Evolutionary conservation across 2,888 invertebrate species (phyloP).

Genomic region (Sarcophaga caerulescens): DNA sequence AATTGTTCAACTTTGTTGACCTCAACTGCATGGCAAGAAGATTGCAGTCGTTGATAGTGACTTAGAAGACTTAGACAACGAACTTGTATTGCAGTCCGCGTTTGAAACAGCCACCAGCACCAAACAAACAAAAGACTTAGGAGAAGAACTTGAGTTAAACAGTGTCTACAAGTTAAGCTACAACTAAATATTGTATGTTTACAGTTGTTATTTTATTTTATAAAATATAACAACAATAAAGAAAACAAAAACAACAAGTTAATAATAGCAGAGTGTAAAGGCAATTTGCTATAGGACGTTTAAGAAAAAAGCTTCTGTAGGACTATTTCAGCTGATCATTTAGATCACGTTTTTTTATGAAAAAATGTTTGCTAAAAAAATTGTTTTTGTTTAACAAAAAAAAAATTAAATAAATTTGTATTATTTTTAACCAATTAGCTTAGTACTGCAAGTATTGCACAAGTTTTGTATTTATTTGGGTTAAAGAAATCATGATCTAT

Average conservation of each 20-base stretch:
- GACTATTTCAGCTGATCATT: conserved; percentile 36
- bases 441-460: conserved; percentile 30
- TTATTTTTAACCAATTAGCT: conserved; percentile 59
- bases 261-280: conserved; percentile 43
- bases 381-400: not conserved
- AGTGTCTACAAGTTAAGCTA: conserved; percentile 27
- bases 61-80: conserved; percentile 13
- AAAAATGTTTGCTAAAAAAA: conserved; percentile 4
- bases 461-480: conserved; percentile 35
- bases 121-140: not conserved
- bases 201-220: too few species aligned
- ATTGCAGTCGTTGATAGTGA: conserved; percentile 51
- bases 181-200: conserved; percentile 30
- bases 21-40: conserved; percentile 41
- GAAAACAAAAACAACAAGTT: conserved; percentile 21
- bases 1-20: conserved; percentile 57
- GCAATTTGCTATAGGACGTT: conserved; percentile 58
- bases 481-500: conserved; percentile 54
- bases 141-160: conserved; percentile 10
- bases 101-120: too few species aligned
- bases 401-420: not conserved
- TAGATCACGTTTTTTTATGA: conserved; percentile 47
- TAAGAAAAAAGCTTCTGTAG: conserved; percentile 59
- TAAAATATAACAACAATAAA: too few species aligned
- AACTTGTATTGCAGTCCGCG: not conserved